Evolutionary conservation across 2,888 invertebrate species (phyloP), one percentile per base, ranked within the genome.

Genomic region (Stegophylla sp.): DNA sequence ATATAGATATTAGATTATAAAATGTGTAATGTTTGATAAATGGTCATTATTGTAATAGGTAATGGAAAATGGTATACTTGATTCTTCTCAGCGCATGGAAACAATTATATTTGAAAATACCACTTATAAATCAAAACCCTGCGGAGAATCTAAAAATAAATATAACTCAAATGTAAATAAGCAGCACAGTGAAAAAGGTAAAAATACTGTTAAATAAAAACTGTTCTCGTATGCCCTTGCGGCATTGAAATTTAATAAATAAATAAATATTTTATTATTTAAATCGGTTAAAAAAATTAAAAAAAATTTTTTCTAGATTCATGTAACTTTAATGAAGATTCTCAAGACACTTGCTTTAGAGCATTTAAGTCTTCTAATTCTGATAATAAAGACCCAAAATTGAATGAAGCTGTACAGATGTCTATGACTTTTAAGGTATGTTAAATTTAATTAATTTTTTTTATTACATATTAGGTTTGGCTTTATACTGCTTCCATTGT

Each of bases 51-150:
- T n/a, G 34, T 66, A 3, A 53, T n/a, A 77, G 77, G 77, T 79
- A 1, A 71, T 79, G 79, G 79, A 79, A 61, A 79, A 79, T 71
- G 79, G 79, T 63, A 79, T 79, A 48, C 69, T 79, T 53, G 79
- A 79, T 71, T 48, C 79, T n/a, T 48, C 79, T 5, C 79, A 79
- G 13, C 34, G 79, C 61, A 79, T 79, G 79, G 69, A 79, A 61
- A 79, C 79, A 41, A 79, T 79, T 41, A 79, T 79, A 61, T 79
- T 79, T 71, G 79, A 79, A 61, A 79, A 79, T 51, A 79, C 79
- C 0, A 79, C 79, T 3, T 79, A 71, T 34, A 79, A 79, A 71
- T 79, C 79, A 23, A 79, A 79, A 63, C 79, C 79, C 0, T 51
- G 61, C 26, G 79, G 79, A 56, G 79, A 79, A 63, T 71, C 79